Evolutionary conservation across 2,797 vertebrate species (phyloP), one percentile per base, ranked within the genome.

Genomic region (Sebastes oblongus): DNA sequence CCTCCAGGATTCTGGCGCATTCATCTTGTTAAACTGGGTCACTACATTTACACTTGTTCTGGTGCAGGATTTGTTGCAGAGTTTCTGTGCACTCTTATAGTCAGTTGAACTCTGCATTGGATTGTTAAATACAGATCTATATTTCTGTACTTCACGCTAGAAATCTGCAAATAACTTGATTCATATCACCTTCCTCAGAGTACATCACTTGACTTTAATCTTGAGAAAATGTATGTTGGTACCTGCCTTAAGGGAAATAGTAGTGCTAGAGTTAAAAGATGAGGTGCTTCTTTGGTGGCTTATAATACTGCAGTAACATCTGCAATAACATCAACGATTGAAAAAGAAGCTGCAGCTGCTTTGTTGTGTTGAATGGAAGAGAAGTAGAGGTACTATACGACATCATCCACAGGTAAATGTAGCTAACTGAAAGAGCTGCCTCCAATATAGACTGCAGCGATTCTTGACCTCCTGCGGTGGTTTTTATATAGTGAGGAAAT

Each of bases 401-500:
- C 9, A 55, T 16, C 52, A 58, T 20, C 58, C 32, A 22, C 36
- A 76, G 32, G 58, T 66, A 58, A 74, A 36, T 39, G 32, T 10
- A 46, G 64, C 8, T 7, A 10, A 11, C 20, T 69, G 7, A 42
- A 9, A 22, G 27, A 50, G 56, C 29, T 6, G 27, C 24, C 13
- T 68, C 27, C 20, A 34, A 14, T 59, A 36, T n/a, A 62, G 66
- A 61, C 59, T 68, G 68, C 30, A 36, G 67, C 11, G 4, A 66
- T 42, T 46, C 18, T 5, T 32, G 22, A 52, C 52, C 30, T 25
- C 66, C 54, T 59, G 36, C 24, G 8, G 75, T 22, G 61, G 22
- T 11, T 77, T 76, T 77, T 42, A 69, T 56, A 64, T 4, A 64
- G 70, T 68, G 73, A 80, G 60, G 72, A 77, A 83, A 81, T 76